These are phyloP conservation scores for Leptopterna dolabrata DNA, from an alignment of 2,888 invertebrate species.

Conservation along the genomic window DNA sequence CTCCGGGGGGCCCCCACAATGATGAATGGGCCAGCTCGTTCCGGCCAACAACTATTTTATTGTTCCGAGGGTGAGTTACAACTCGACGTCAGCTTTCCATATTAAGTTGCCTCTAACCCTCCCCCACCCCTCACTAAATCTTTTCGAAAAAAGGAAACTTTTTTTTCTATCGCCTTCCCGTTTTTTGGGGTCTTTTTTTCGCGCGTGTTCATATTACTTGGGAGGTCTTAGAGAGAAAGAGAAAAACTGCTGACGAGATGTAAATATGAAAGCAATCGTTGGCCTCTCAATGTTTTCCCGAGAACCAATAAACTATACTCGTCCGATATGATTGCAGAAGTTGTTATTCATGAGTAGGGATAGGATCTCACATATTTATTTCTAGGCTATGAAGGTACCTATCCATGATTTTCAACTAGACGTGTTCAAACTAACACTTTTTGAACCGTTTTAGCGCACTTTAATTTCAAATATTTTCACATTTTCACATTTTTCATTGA, in stretches of 20 bases:
- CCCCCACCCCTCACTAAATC: not conserved
- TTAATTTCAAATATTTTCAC: too few relatives aligned
- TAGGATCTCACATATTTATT: too few relatives aligned
- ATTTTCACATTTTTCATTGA: too few relatives aligned
- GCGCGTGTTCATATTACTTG: constrained; percentile 1
- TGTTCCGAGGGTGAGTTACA: constrained; percentile 11
- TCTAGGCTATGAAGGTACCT: too few relatives aligned
- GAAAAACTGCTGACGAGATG: not conserved
- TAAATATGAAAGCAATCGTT: not conserved
- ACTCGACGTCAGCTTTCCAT: constrained; percentile 16
- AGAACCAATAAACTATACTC: not conserved
- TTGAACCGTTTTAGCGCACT: too few relatives aligned
- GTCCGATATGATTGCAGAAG: too few relatives aligned
- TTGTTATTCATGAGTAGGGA: too few relatives aligned
- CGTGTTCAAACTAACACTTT: too few relatives aligned
- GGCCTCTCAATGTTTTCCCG: not conserved
- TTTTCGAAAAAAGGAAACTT: not conserved
- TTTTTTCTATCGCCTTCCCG: not conserved
- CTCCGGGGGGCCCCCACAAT: not conserved
- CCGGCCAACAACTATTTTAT: constrained; percentile 35
- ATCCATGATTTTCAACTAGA: too few relatives aligned
- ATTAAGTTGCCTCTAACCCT: not conserved
- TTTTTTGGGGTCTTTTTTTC: not conserved
- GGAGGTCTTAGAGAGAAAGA: not conserved
- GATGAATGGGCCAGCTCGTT: not conserved